Evolutionary conservation across 2,797 vertebrate species (phyloP).

Genomic region (Ibycter americanus): DNA sequence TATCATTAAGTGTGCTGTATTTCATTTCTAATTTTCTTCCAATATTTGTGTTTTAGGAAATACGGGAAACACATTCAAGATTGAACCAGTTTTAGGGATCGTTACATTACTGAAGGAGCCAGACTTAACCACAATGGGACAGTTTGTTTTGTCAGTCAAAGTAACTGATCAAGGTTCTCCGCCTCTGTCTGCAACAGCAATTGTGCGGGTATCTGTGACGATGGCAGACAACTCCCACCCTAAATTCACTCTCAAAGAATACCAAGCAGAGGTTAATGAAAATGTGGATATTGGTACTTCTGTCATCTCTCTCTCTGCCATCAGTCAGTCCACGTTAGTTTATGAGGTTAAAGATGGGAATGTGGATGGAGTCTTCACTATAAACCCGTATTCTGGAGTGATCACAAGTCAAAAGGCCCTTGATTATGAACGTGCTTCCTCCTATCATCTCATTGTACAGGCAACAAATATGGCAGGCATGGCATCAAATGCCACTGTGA

Average conservation of each 20-base stretch:
- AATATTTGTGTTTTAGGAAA: slow-evolving; percentile 85
- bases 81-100: slow-evolving; percentile 94
- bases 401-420: slow-evolving; percentile 87
- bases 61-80: slow-evolving; percentile 89
- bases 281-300: slow-evolving; percentile 88
- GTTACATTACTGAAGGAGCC: slow-evolving; percentile 89
- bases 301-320: slow-evolving; percentile 86
- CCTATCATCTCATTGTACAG: slow-evolving; percentile 85
- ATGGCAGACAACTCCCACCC: slow-evolving; percentile 94
- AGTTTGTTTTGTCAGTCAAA: slow-evolving; percentile 92
- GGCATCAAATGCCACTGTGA: slow-evolving; percentile 88
- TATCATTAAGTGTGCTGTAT: neutral
- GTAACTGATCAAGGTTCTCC: slow-evolving; percentile 90
- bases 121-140: slow-evolving; percentile 87
- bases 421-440: slow-evolving; percentile 86
- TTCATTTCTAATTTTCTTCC: neutral
- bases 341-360: slow-evolving; percentile 93
- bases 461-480: slow-evolving; percentile 97
- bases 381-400: slow-evolving; percentile 96
- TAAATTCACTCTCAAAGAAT: slow-evolving; percentile 90
- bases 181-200: slow-evolving; percentile 87
- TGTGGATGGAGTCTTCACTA: slow-evolving; percentile 81
- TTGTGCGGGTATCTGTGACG: slow-evolving; percentile 90
- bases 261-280: slow-evolving; percentile 91
- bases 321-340: slow-evolving; percentile 91